Conservation (phyloP, 2,797 vertebrate genomes). For the Sternarchorhynchus goeldii region DNA sequence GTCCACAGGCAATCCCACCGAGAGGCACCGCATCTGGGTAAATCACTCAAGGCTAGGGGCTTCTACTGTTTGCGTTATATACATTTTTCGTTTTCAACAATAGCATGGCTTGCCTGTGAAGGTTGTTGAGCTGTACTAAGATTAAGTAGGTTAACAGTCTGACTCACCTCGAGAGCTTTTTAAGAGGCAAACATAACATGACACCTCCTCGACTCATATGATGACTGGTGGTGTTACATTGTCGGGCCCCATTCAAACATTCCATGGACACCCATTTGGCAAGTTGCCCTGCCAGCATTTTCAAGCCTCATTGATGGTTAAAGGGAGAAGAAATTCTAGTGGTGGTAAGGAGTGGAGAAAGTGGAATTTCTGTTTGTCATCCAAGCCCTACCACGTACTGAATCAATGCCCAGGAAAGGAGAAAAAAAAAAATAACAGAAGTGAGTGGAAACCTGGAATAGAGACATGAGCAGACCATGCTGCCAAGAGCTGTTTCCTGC, state of each 20-base stretch:
- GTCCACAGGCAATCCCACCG: not conserved
- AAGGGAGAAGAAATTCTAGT: slow-evolving; percentile 50
- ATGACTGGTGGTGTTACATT: not conserved
- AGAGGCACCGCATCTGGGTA: not conserved
- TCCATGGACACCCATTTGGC: not conserved
- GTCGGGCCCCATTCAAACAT: not conserved
- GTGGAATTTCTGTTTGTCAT: slow-evolving; percentile 57
- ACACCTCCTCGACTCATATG: not conserved
- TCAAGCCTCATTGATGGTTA: slow-evolving; percentile 12
- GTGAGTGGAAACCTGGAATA: slow-evolving; percentile 40
- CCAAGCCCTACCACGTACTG: slow-evolving; percentile 47
- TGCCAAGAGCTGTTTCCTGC: slow-evolving; percentile 13
- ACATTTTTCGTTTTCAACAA: too few relatives aligned
- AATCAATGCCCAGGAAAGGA: slow-evolving; percentile 46
- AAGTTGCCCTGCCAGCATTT: slow-evolving; percentile 31
- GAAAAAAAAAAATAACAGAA: slow-evolving; percentile 3
- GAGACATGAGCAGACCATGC: not conserved
- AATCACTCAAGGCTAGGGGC: not conserved
- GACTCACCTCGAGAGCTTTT: not conserved
- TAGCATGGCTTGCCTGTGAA: not conserved
- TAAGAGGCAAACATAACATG: not conserved
- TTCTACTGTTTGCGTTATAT: not conserved
- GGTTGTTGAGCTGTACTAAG: not conserved
- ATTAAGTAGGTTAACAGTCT: not conserved
- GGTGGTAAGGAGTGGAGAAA: slow-evolving; percentile 61